These are phyloP conservation scores for Tadarida brasiliensis DNA, from an alignment of 2,797 vertebrate species.

Conservation along the genomic window DNA sequence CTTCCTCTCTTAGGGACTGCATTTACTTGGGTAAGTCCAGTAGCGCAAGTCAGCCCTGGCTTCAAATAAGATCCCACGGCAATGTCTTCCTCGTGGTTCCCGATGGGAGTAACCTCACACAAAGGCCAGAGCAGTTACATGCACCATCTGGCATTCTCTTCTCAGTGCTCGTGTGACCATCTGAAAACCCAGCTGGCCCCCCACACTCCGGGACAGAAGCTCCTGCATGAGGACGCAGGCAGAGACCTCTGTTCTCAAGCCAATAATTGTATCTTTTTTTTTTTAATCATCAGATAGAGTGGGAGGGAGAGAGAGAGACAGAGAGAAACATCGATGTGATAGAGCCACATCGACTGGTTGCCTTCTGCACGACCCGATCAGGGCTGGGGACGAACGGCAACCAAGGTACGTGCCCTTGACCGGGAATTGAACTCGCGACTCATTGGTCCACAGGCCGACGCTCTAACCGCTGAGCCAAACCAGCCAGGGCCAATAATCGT, in stretches of 20 bases:
- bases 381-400: no score
- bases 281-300: no score
- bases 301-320: no score
- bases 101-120: neutral
- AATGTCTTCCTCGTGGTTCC: neutral
- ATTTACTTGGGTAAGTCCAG: neutral
- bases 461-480: no score
- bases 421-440: no score
- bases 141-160: neutral
- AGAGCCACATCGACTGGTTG: no score
- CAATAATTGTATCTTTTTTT: neutral
- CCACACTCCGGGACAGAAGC: neutral
- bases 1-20: neutral
- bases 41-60: neutral
- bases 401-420: no score
- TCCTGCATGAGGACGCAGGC: neutral
- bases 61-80: neutral
- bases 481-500: neutral
- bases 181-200: neutral
- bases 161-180: rapidly evolving
- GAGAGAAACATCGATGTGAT: no score
- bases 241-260: neutral
- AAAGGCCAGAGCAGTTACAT: neutral
- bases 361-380: no score
- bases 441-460: no score